Percentiles rank a stretch among this genome's conserved stretches.
Conservation (phyloP, 2,113 vertebrate species). For the Atherinomorus stipes region DNA sequence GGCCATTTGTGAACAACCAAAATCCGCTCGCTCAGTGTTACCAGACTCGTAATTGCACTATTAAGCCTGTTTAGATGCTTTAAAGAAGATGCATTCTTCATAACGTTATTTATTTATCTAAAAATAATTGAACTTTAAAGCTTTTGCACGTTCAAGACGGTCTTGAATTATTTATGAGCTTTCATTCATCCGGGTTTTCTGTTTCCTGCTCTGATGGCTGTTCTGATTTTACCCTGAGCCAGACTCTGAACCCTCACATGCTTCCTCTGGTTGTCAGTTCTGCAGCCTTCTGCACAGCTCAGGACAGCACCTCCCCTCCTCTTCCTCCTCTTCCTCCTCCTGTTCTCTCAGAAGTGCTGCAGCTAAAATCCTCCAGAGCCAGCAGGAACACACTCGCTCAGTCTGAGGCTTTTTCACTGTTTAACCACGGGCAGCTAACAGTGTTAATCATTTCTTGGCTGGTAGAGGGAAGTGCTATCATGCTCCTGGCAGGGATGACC, state of each 20-base stretch:
- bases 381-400: constrained; percentile 18
- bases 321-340: constrained; percentile 7
- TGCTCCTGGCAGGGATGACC: constrained; percentile 47
- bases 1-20: not conserved
- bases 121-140: not conserved
- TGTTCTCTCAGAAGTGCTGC: constrained; percentile 37
- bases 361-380: constrained; percentile 49
- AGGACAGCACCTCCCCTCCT: constrained; percentile 41
- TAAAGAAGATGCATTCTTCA: not conserved
- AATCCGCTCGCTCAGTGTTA: not conserved
- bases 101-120: constrained; percentile 24
- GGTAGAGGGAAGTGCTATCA: constrained; percentile 32
- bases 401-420: constrained; percentile 24
- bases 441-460: constrained; percentile 60
- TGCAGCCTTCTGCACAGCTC: constrained; percentile 51
- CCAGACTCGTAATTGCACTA: constrained; percentile 2
- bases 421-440: constrained; percentile 61
- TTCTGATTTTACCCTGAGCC: constrained; percentile 6
- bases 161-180: constrained; percentile 23
- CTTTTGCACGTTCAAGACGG: not conserved
- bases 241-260: constrained; percentile 58
- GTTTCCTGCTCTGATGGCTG: constrained; percentile 5
- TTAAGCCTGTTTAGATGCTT: not conserved
- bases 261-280: constrained; percentile 44
- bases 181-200: constrained; percentile 18